Evolutionary conservation across 2,113 vertebrate species (phyloP), one percentile per base, ranked within the genome.

Genomic region (Cromileptes altivelis): DNA sequence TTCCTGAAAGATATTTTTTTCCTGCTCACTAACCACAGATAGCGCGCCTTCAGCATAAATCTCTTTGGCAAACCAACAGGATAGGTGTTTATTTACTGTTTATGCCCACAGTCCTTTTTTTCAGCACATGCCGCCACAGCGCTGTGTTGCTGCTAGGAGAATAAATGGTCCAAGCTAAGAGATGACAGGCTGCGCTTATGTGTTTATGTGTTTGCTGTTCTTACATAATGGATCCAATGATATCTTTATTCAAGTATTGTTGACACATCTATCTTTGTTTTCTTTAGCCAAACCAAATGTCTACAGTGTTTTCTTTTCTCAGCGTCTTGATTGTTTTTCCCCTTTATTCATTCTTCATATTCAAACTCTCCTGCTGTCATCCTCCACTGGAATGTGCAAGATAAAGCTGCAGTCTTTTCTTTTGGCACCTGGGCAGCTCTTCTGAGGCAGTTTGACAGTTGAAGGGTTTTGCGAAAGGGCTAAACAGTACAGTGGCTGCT

Each of bases 31-130:
- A 53, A 79, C 70, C 45, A 77, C 69, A 70, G 58, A 52, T 37
- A 37, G 75, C 55, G 21, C 3, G 4, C 30, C 19, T 14, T 56
- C 14, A 23, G 56, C 57, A 50, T 70, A 30, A 77, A 84, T 81
- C 77, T 50, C 63, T 50, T 33, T 73, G 71, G 62, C 70, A 47
- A 78, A 60, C 13, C 27, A 23, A 11, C 33, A 45, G 40, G 40
- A 70, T 18, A 30, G 64, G 42, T 70, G 75, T 81, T 76, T 88
- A 79, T 72, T 50, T 45, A 45, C 42, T 45, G 42, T 63, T 52
- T 21, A 68, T 69, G 72, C 12, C 62, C 70, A 53, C 73, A 78
- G 30, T 70, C 21, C 81, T 49, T 63, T 68, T 47, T 40, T 49
- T 61, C 19, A 3, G 9, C 80, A 68, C 79, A 60, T 58, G 74